phyloP scores from a whole-genome alignment of 2,113 vertebrate species.

The Scatophagus argus region DNA sequence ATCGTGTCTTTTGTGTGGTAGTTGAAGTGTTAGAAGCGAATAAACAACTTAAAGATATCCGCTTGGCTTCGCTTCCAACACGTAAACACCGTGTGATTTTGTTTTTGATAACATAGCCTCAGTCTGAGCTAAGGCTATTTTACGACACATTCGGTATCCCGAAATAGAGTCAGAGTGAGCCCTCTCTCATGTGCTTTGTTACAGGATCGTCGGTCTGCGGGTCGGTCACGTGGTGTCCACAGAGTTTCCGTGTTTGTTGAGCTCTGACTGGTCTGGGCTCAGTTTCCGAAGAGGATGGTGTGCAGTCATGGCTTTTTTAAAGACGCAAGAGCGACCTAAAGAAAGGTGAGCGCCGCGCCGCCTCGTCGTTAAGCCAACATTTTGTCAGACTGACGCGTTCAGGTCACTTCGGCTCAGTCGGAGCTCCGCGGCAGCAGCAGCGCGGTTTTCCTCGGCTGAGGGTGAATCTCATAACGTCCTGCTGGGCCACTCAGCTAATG shows the following conservation, averaged over 20 bases:
- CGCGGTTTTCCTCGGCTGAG: not conserved
- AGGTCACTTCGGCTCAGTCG: not conserved
- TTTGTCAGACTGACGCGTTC: rapidly evolving
- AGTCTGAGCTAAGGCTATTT: not conserved
- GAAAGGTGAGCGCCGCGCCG: slow-evolving; percentile 72
- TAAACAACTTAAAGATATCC: too few species aligned
- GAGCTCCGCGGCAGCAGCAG: not conserved
- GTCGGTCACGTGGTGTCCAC: slow-evolving; percentile 65
- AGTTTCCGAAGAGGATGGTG: slow-evolving; percentile 42
- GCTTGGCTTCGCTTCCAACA: too few species aligned
- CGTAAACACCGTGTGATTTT: too few species aligned
- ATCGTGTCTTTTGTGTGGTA: too few species aligned
- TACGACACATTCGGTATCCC: not conserved
- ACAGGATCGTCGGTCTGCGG: not conserved
- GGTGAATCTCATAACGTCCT: not conserved
- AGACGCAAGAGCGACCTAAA: slow-evolving; percentile 70
- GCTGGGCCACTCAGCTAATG: slow-evolving; percentile 25
- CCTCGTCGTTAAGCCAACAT: not conserved
- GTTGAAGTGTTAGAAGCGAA: too few species aligned
- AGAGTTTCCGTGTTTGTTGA: slow-evolving; percentile 76
- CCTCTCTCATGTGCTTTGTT: rapidly evolving
- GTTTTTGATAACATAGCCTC: not conserved
- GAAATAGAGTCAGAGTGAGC: slow-evolving; percentile 29
- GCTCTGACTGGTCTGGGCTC: not conserved
- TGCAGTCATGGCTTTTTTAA: slow-evolving; percentile 80